A percentile compares a stretch with the other conserved stretches of the same genome.
Conservation (phyloP, 1,140 invertebrate genomes). For the Pogonomyrmex barbatus region DNA sequence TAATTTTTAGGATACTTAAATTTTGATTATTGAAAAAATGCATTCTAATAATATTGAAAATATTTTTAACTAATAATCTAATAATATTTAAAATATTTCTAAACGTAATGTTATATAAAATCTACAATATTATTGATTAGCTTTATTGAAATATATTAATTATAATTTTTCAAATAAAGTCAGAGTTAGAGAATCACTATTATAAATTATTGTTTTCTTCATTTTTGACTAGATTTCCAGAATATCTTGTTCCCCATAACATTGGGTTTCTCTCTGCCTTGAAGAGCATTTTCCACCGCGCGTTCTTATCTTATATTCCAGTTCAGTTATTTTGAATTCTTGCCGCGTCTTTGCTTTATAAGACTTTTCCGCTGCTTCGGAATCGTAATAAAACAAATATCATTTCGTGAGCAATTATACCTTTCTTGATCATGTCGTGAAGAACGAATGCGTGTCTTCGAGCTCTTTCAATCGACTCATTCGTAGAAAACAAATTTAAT, state of each 20-base stretch:
- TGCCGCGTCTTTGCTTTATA: conserved; percentile 22
- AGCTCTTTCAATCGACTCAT: conserved; percentile 25
- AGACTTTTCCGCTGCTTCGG: conserved; percentile 25
- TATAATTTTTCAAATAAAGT: background rate
- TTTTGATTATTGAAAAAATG: background rate
- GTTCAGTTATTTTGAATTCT: conserved; percentile 67
- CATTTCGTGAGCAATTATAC: background rate
- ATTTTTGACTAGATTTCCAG: conserved; percentile 4
- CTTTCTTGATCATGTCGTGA: conserved; percentile 21
- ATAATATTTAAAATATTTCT: background rate
- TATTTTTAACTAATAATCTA: too few relatives aligned
- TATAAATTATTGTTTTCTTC: background rate
- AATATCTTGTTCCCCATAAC: conserved; percentile 8
- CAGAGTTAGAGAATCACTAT: background rate
- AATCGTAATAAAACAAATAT: conserved; percentile 23
- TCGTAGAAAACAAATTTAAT: background rate
- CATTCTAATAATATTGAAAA: background rate
- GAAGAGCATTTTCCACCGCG: conserved; percentile 42
- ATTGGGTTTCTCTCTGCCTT: background rate
- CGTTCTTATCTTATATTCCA: conserved; percentile 70
- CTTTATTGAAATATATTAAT: background rate
- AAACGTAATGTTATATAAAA: background rate
- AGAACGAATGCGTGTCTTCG: background rate
- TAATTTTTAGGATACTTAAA: background rate
- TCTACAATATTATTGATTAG: background rate